Conservation (phyloP, 2,113 vertebrate genomes). For the Gavialis gangeticus region DNA sequence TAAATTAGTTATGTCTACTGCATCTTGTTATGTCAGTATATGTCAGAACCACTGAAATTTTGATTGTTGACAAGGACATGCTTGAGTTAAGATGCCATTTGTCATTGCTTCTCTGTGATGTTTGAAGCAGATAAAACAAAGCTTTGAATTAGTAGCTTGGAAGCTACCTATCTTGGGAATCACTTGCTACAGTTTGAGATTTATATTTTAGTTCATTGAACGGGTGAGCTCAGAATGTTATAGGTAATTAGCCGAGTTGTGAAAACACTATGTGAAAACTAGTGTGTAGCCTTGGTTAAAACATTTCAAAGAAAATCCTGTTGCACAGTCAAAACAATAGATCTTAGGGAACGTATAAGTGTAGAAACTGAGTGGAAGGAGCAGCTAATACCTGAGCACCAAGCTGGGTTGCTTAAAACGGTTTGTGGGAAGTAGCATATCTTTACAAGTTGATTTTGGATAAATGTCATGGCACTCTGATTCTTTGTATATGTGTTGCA, state of each 20-base stretch:
- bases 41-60: slow-evolving; percentile 1
- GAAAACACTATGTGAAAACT: slow-evolving; percentile 25
- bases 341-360: neutral
- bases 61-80: neutral
- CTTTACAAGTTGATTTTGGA: neutral
- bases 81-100: slow-evolving; percentile 34
- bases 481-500: neutral
- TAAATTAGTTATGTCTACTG: slow-evolving; percentile 3
- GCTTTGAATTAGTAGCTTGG: neutral
- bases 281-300: neutral
- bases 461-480: neutral
- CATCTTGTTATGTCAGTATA: neutral
- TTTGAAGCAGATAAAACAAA: neutral
- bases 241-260: slow-evolving; percentile 23
- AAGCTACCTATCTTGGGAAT: slow-evolving; percentile 8
- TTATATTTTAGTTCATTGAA: slow-evolving; percentile 17
- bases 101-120: neutral
- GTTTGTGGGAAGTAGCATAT: neutral
- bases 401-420: neutral
- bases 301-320: slow-evolving; percentile 4
- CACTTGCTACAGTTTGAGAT: neutral
- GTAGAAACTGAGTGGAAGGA: neutral
- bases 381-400: neutral
- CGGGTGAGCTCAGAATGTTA: slow-evolving; percentile 12
- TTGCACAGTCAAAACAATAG: neutral